Percentiles rank a stretch among this genome's conserved stretches.
These are phyloP conservation scores for Apus apus DNA, from an alignment of 2,113 vertebrate species.

Conservation along the genomic window DNA sequence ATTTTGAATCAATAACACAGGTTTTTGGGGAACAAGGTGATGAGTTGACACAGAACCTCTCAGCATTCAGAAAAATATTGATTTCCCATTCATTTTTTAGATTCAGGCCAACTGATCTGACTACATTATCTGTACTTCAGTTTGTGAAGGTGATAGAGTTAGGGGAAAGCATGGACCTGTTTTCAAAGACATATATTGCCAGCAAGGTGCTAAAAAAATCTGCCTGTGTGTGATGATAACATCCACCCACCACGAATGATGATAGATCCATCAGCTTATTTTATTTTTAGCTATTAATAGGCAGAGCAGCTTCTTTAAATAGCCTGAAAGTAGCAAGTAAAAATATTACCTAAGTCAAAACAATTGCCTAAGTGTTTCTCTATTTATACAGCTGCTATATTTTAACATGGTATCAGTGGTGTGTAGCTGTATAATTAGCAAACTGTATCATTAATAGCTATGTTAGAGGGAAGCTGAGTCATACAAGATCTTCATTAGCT, in stretches of 20 bases:
- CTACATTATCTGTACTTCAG: background rate
- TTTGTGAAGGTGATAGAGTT: background rate
- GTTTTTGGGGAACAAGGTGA: background rate
- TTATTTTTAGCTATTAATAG: background rate
- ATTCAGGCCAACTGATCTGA: background rate
- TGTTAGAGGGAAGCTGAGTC: background rate
- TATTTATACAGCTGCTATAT: constrained; percentile 55
- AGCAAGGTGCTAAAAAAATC: background rate
- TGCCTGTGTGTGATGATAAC: background rate
- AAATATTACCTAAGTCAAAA: constrained; percentile 50
- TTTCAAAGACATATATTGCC: background rate
- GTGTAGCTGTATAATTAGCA: background rate
- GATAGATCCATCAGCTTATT: background rate
- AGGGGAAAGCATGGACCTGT: background rate
- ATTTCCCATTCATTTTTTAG: background rate
- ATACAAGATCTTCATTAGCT: background rate
- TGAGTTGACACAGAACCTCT: background rate
- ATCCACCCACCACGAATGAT: background rate
- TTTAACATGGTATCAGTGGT: background rate
- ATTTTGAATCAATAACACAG: background rate
- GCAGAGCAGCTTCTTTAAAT: constrained; percentile 22
- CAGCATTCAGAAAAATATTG: background rate
- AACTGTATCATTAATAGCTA: background rate
- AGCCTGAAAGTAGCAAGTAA: constrained; percentile 16
- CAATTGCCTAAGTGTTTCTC: background rate